Evolutionary conservation across 64 coral and sea anemone species (phyloP).

Genomic region (Stylophora pistillata): DNA sequence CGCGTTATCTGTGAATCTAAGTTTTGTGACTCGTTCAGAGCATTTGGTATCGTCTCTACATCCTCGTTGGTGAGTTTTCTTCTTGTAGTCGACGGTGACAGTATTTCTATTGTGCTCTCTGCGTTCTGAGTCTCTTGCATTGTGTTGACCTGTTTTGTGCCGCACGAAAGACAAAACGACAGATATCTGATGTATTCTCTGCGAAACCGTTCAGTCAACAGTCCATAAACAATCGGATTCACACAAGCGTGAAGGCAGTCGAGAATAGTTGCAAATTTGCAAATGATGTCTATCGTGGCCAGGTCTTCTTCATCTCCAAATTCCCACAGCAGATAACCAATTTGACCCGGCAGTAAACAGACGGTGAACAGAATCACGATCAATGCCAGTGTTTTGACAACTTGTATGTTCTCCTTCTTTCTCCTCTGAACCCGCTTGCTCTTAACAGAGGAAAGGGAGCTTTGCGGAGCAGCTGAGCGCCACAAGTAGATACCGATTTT

Average conservation of each 20-base stretch:
- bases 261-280: conserved; percentile 69
- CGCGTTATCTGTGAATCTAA: too few relatives aligned
- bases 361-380: conserved; percentile 65
- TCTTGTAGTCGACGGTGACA: neutral
- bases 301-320: conserved; percentile 21
- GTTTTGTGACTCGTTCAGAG: neutral
- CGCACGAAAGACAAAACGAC: conserved; percentile 10
- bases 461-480: conserved; percentile 4
- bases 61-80: neutral
- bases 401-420: conserved; percentile 50
- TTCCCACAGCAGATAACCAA: conserved; percentile 62
- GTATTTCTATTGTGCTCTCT: neutral
- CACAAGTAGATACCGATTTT: conserved; percentile 48
- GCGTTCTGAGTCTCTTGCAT: neutral
- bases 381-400: conserved; percentile 43
- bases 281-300: neutral
- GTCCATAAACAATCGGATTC: conserved; percentile 78
- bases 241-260: conserved; percentile 78
- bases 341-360: conserved; percentile 56
- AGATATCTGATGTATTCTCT: conserved; percentile 58
- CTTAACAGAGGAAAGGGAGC: neutral
- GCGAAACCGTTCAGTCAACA: conserved; percentile 73
- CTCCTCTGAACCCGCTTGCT: neutral
- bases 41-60: neutral
- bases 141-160: neutral